Evolutionary conservation across 2,797 vertebrate species (phyloP), one percentile per base, ranked within the genome.

Genomic region (Microcaecilia unicolor): DNA sequence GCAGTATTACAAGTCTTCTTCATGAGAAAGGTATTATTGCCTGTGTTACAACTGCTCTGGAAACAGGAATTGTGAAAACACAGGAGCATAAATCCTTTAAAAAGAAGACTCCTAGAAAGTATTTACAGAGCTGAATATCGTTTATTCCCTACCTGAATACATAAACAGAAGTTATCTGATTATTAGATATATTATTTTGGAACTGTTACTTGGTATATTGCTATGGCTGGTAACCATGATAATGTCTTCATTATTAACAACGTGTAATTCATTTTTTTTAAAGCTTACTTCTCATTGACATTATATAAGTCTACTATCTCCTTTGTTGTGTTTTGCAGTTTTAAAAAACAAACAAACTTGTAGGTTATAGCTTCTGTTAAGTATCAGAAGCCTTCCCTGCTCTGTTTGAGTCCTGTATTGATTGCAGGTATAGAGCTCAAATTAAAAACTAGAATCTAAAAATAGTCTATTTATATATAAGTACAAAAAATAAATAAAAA

Each of bases 221-320:
- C 87, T 92, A 84, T 95, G 93, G 93, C 93, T 94, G 93, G 93
- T 89, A 87, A 90, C 94, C 93, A 95, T 96, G 71, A 78, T 70
- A 52, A 62, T 71, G 61, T 65, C 69, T 69, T 20, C 32, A 66
- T 74, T 76, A 74, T 72, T 76, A 71, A 70, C 60, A 60, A 72
- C 65, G 61, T 74, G 62, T 67, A 49, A 61, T 62, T 70, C 41
- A 35, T 22, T 18, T 56, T 59, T 60, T 47, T 33, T n/a, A 64
- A 34, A 50, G 50, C 67, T 76, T 74, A 41, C 78, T 72, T 72
- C 70, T 72, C 71, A 74, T 37, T n/a, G 51, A 56, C 57, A 29
- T 50, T 50, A 50, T 79, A 51, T 63, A 65, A 64, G 59, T 70
- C 50, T 38, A 45, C 40, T 63, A 54, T 54, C 24, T 39, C 64